A percentile compares a stretch with the other conserved stretches of the same genome.
These are phyloP conservation scores for Salarias fasciatus DNA, from an alignment of 2,797 vertebrate genomes.

Conservation along the genomic window DNA sequence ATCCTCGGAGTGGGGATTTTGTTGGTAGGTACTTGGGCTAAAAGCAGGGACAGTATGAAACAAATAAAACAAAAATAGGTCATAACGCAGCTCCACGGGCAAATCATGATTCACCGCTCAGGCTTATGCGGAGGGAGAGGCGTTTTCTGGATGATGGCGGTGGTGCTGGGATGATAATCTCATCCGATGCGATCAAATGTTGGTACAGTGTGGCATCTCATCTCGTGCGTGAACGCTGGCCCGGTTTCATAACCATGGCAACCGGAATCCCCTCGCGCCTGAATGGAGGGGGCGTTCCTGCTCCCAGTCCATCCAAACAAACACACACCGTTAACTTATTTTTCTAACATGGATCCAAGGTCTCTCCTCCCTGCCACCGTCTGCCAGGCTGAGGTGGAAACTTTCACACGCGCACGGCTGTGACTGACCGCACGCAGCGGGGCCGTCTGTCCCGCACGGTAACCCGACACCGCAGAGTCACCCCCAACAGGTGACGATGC, in stretches of 20 bases:
- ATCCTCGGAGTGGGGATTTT: neutral
- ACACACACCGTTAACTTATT: too few species aligned
- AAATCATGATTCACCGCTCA: slow-evolving; percentile 58
- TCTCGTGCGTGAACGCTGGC: slow-evolving; percentile 55
- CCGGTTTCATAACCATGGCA: slow-evolving; percentile 72
- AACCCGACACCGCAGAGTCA: slow-evolving; percentile 63
- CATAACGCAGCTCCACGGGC: slow-evolving; percentile 52
- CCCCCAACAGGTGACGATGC: slow-evolving; percentile 78
- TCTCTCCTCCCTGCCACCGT: too few species aligned
- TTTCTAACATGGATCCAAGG: too few species aligned
- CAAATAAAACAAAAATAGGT: slow-evolving; percentile 59
- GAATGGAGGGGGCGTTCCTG: slow-evolving; percentile 65
- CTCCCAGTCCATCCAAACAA: neutral
- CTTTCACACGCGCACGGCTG: slow-evolving; percentile 28
- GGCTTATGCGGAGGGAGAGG: slow-evolving; percentile 46
- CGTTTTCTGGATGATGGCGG: slow-evolving; percentile 47
- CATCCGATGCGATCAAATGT: slow-evolving; percentile 44
- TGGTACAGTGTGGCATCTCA: slow-evolving; percentile 57
- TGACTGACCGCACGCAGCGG: slow-evolving; percentile 5
- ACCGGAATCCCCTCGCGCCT: slow-evolving; percentile 68
- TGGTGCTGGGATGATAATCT: slow-evolving; percentile 60
- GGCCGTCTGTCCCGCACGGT: slow-evolving; percentile 48
- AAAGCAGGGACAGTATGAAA: slow-evolving; percentile 4
- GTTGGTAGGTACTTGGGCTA: slow-evolving; percentile 27
- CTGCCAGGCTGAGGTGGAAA: slow-evolving; percentile 39